Evolutionary conservation across 2,888 invertebrate species (phyloP).

Genomic region (Quadriops clusia): DNA sequence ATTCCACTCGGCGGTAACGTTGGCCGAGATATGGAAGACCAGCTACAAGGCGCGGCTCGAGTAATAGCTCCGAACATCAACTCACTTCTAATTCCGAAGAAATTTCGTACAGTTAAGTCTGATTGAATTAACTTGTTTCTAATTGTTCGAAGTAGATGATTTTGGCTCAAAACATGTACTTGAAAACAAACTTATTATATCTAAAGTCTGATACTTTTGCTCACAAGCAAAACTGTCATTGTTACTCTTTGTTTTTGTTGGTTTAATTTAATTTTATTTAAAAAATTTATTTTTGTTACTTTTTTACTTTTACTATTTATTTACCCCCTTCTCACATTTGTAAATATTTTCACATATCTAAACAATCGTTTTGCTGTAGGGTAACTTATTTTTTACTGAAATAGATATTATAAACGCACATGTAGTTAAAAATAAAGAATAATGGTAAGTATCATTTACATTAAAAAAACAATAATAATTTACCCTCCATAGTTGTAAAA

Average conservation of each 20-base stretch:
- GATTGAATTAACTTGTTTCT: no score
- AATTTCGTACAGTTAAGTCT: no score
- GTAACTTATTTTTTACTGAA: slow-evolving; percentile 6
- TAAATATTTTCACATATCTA: slow-evolving; percentile 21
- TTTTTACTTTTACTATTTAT: slow-evolving; percentile 5
- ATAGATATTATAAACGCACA: slow-evolving; percentile 10
- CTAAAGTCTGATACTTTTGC: slow-evolving; percentile 17
- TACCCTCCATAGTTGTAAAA: slow-evolving; percentile 12
- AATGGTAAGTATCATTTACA: no score
- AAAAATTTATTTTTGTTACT: slow-evolving; percentile 7
- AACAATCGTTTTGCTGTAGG: no score
- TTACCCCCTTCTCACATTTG: slow-evolving; percentile 9
- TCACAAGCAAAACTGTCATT: slow-evolving; percentile 10
- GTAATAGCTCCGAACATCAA: no score
- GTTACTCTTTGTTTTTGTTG: background rate
- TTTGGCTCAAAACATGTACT: no score
- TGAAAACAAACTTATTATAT: no score
- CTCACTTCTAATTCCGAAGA: no score
- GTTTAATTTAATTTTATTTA: slow-evolving; percentile 4
- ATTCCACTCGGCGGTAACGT: slow-evolving; percentile 88
- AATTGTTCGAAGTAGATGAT: no score
- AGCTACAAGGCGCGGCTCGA: slow-evolving; percentile 85
- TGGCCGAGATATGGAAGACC: slow-evolving; percentile 93
- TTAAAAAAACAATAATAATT: slow-evolving; percentile 11
- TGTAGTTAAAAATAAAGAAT: slow-evolving; percentile 5